phyloP scores from a whole-genome alignment of 2,888 invertebrate genomes.

The Calephelis perditalis region DNA sequence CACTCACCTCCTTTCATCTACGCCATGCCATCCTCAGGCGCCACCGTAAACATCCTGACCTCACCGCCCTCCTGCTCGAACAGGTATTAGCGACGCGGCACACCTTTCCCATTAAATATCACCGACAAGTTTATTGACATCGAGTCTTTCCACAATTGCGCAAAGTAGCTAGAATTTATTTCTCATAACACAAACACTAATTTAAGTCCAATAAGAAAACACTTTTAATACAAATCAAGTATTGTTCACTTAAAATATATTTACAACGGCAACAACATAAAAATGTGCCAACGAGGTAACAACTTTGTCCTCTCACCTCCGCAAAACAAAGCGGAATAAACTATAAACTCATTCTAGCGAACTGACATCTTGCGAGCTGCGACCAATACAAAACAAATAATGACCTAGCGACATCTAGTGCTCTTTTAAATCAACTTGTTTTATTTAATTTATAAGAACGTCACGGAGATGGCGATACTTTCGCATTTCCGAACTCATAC shows the following conservation, averaged over 20 bases:
- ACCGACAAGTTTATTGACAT: slow-evolving; percentile 77
- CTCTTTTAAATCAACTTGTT: slow-evolving; percentile 1
- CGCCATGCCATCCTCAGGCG: slow-evolving; percentile 47
- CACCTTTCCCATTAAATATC: slow-evolving; percentile 77
- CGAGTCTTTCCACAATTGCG: slow-evolving; percentile 66
- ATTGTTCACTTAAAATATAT: slow-evolving; percentile 60
- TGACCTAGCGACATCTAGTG: slow-evolving; percentile 46
- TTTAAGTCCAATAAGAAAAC: slow-evolving; percentile 45
- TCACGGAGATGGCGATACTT: not conserved
- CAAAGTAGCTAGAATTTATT: slow-evolving; percentile 50
- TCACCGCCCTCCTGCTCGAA: slow-evolving; percentile 58
- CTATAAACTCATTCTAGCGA: slow-evolving; percentile 41
- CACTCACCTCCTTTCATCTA: slow-evolving; percentile 61
- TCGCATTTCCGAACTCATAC: too few species aligned
- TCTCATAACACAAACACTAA: slow-evolving; percentile 53
- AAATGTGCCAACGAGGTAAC: slow-evolving; percentile 43
- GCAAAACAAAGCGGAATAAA: slow-evolving; percentile 77
- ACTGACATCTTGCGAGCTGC: slow-evolving; percentile 47
- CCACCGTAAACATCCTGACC: slow-evolving; percentile 47
- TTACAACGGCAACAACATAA: slow-evolving; percentile 62
- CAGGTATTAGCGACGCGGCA: slow-evolving; percentile 72
- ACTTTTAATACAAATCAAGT: slow-evolving; percentile 46
- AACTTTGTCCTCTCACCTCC: slow-evolving; percentile 66
- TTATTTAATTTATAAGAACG: not conserved
- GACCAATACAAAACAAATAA: slow-evolving; percentile 45